A percentile compares a stretch with the other conserved stretches of the same genome.
Conservation (phyloP, 1,140 invertebrate species). For the Bathynomus jamesi region DNA sequence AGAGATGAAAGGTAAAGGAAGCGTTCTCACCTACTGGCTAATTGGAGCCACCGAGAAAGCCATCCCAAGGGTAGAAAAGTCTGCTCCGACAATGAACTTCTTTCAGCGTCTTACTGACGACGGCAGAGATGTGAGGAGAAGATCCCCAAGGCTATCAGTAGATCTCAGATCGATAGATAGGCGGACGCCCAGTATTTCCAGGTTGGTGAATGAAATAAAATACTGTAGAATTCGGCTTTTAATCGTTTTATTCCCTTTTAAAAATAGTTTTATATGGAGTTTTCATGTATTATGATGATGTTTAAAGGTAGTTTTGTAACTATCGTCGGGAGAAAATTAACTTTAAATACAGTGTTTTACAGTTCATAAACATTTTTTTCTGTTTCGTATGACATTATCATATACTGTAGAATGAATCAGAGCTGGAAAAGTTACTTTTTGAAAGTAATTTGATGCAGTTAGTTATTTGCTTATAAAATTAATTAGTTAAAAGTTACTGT, state of each 20-base stretch:
- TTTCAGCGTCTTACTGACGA: slow-evolving; percentile 13
- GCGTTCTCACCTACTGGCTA: slow-evolving; percentile 78
- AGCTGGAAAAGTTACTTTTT: too few species aligned
- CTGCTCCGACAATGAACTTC: not conserved
- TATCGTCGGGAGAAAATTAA: not conserved
- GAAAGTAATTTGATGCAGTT: slow-evolving; percentile 6
- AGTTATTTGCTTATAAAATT: too few species aligned
- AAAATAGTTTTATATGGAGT: not conserved
- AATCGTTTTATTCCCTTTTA: not conserved
- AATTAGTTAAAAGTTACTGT: too few species aligned
- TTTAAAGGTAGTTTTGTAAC: not conserved
- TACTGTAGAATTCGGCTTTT: too few species aligned
- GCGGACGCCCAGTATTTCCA: slow-evolving; percentile 18
- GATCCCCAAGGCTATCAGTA: slow-evolving; percentile 17
- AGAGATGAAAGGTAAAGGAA: slow-evolving; percentile 75
- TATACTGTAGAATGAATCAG: slow-evolving; percentile 8
- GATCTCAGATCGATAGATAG: not conserved
- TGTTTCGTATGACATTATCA: not conserved
- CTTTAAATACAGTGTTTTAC: too few species aligned
- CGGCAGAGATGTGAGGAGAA: slow-evolving; percentile 13
- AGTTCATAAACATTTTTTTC: not conserved
- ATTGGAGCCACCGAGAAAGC: slow-evolving; percentile 49
- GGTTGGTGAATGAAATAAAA: slow-evolving; percentile 2
- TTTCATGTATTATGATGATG: not conserved
- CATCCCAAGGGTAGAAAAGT: slow-evolving; percentile 20